Evolutionary conservation across 2,888 invertebrate species (phyloP), one percentile per base, ranked within the genome.

Genomic region (Spatulosminthurus flaviceps): DNA sequence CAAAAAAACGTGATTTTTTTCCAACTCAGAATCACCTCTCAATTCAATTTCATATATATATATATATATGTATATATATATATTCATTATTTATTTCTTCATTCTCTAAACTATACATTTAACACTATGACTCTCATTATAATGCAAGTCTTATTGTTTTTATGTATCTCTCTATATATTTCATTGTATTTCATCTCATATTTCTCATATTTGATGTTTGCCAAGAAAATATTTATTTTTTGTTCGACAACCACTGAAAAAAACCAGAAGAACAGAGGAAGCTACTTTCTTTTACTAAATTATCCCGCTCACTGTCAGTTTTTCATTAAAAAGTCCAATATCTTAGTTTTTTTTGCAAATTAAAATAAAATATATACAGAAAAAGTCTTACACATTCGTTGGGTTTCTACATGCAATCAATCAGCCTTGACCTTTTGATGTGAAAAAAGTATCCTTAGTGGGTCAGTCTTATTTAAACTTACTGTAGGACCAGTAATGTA

Each of bases 221-320:
- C 19, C 51, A 13, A 51, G 5, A 51, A n/a, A n/a, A n/a, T n/a
- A n/a, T n/a, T n/a, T n/a, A n/a, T n/a, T 51, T 51, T 51, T 51
- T 51, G 51, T 51, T 51, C 51, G n/a, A n/a, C n/a, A n/a, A 51
- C 51, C 51, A 51, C 51, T 51, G 51, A 51, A 51, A n/a, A n/a
- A 34, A 51, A n/a, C 51, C 51, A 51, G 51, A 51, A 51, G 51
- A 51, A 51, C 51, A 51, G 51, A 51, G 51, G 16, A n/a, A 13
- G 51, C 51, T 51, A 51, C 7, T n/a, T 51, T n/a, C n/a, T n/a
- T 51, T 51, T 51, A 51, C 51, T 16, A 34, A 34, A n/a, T 16
- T 51, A 2, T 51, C 51, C 51, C 51, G 51, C 51, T 51, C 41
- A 41, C 9, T 41, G 13, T 41, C 13, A 7, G 41, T 41, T 41